Conservation (phyloP, 2,888 invertebrate genomes). For the Caenorhabditis becei region DNA sequence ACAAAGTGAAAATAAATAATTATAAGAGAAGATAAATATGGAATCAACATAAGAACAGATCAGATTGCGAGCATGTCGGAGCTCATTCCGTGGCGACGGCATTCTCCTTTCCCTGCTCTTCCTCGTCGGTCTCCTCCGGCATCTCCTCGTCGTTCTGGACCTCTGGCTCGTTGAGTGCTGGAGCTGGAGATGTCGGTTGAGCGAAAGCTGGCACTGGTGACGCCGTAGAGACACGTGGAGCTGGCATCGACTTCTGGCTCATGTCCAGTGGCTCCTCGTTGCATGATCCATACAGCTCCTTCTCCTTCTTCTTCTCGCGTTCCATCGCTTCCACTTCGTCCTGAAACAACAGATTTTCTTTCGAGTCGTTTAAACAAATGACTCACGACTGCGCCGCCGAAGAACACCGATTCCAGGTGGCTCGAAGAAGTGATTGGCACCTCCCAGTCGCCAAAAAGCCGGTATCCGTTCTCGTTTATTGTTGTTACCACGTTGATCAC, state of each 20-base stretch:
- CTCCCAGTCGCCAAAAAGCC: constrained; percentile 56
- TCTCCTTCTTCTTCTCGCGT: constrained; percentile 15
- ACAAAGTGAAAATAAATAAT: constrained; percentile 16
- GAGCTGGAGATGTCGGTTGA: constrained; percentile 23
- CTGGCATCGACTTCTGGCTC: constrained; percentile 47
- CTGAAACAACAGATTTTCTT: constrained; percentile 14
- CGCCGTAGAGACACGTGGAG: constrained; percentile 24
- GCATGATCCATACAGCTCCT: constrained; percentile 9
- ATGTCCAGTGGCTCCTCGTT: constrained; percentile 53
- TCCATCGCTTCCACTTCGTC: constrained; percentile 60
- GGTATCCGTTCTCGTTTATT: constrained; percentile 52
- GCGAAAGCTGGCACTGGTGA: constrained; percentile 28
- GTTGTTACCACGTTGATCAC: constrained; percentile 63
- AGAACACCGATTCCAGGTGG: constrained; percentile 44
- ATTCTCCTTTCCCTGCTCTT: constrained; percentile 3
- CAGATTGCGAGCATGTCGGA: no score
- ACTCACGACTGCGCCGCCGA: constrained; percentile 49
- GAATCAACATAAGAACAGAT: no score
- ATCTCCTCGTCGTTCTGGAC: constrained; percentile 13
- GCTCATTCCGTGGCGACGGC: neutral
- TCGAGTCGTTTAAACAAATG: neutral
- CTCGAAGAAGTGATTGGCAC: constrained; percentile 26
- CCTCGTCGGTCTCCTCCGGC: constrained; percentile 27
- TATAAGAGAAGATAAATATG: neutral
- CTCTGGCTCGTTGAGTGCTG: constrained; percentile 1